Base-by-base conservation (phyloP, 2,888 invertebrate genomes). In the Drosophila buzzatii region DNA sequence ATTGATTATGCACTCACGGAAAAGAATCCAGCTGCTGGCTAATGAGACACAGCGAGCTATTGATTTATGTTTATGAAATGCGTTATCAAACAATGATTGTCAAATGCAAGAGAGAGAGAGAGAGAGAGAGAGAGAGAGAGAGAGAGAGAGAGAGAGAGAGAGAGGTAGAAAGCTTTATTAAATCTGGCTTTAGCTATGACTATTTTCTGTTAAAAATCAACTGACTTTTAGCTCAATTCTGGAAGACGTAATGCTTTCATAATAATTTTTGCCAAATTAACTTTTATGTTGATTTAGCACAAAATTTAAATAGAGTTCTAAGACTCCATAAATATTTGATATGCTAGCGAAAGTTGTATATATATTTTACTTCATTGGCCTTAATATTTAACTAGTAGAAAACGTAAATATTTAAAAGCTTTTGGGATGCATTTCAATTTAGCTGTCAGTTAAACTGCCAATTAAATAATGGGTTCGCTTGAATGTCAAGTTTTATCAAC, bases 1-100 rank as follows among this genome's bases (percentile, higher is more conserved):
- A 52, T 67, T 74, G 44, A 66, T 53, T 71, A 73, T 77, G 55
- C 77, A n/a, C 69, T 69, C 37, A 52, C 51, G 51, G 16, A 9
- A 44, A 51, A 42, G 47, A 14, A 23, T 47, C 23, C 42, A 53
- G 12, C 18, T 41, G 20, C 16, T 33, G 12, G 33, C 7, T 55
- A 44, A 39, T 39, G 9, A 37, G 42, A 39, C 37, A 57, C 14
- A 23, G 3, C n/a, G 0, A 3, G 18, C 12, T 20, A 20, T 31
- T 31, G 18, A 49, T 35, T 14, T 4, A 27, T 3, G 18, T 14
- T 37, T 4, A n/a, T 58, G n/a, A n/a, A 27, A 8, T 14, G 3
- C 1, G n/a, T 1, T 16, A 44, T 16, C 16, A 16, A 44, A 16
- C 20, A 35, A 20, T 57, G 12, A 16, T 9, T 33, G 20, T 20